phyloP scores from a whole-genome alignment of 2,797 vertebrate genomes.

The Graptemys geographica region DNA sequence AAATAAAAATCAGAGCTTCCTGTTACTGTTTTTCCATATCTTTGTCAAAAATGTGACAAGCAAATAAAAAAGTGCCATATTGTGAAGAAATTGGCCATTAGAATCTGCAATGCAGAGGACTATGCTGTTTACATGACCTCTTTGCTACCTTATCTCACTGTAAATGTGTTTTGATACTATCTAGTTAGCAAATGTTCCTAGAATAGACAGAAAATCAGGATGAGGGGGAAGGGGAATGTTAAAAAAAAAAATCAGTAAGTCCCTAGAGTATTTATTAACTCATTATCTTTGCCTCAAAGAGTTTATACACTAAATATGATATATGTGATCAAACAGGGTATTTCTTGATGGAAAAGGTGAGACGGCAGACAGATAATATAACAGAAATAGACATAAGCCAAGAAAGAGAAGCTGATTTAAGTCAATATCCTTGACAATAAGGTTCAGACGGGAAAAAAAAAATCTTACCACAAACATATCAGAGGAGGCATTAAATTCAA shows the following conservation, averaged over 20 bases:
- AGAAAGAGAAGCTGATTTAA: slow-evolving; percentile 17
- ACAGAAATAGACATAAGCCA: slow-evolving; percentile 19
- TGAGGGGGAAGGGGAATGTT: neutral
- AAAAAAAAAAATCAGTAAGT: slow-evolving; percentile 54
- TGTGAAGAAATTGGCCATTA: neutral
- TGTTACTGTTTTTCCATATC: neutral
- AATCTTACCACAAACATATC: neutral
- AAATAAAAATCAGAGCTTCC: neutral
- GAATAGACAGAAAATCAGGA: slow-evolving; percentile 17
- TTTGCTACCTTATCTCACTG: neutral
- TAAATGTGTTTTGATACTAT: neutral
- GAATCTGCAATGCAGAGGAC: slow-evolving; percentile 10
- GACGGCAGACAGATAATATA: neutral
- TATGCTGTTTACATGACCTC: neutral
- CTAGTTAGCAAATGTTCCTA: neutral
- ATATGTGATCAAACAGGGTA: slow-evolving; percentile 1
- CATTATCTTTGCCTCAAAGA: slow-evolving; percentile 43
- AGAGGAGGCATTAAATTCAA: neutral
- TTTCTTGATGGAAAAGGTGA: slow-evolving; percentile 32
- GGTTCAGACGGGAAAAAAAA: neutral
- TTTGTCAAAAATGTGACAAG: slow-evolving; percentile 11
- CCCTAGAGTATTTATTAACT: slow-evolving; percentile 23
- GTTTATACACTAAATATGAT: slow-evolving; percentile 47
- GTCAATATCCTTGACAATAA: slow-evolving; percentile 1
- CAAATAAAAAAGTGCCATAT: neutral